Percentiles rank a stretch among this genome's conserved stretches.
phyloP scores from a whole-genome alignment of 2,797 vertebrate genomes.

The Acanthis flammea region DNA sequence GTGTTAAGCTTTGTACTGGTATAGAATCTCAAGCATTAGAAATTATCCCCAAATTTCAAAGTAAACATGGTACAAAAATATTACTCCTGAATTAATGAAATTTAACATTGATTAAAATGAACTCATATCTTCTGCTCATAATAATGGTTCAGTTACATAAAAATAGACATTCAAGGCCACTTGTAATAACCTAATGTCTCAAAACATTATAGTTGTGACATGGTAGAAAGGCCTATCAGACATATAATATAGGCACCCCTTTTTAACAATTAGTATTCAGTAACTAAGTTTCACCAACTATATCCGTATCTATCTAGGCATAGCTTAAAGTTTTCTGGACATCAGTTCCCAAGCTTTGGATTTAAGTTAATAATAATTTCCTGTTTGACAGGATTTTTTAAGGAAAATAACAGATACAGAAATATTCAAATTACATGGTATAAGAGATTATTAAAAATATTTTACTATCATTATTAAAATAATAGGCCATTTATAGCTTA shows the following conservation, averaged over 20 bases:
- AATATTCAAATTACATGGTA: not conserved
- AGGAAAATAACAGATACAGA: not conserved
- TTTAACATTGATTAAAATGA: not conserved
- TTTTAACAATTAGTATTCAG: not conserved
- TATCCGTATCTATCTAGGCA: not conserved
- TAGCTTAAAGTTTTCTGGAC: not conserved
- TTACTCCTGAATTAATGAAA: not conserved
- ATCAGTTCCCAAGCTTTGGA: not conserved
- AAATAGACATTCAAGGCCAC: not conserved
- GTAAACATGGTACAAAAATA: not conserved
- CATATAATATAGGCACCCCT: accelerated
- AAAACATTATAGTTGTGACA: not conserved
- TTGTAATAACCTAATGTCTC: not conserved
- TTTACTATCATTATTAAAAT: not conserved
- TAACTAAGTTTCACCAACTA: not conserved
- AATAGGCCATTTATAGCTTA: not conserved
- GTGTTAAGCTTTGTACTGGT: not conserved
- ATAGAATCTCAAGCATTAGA: not conserved
- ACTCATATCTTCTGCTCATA: not conserved
- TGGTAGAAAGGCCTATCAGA: not conserved
- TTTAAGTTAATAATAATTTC: not conserved
- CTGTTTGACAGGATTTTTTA: not conserved
- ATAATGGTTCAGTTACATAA: not conserved
- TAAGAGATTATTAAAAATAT: not conserved
- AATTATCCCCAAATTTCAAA: not conserved